phyloP scores from a whole-genome alignment of 1,140 invertebrate species.

The Bradysia coprophila region DNA sequence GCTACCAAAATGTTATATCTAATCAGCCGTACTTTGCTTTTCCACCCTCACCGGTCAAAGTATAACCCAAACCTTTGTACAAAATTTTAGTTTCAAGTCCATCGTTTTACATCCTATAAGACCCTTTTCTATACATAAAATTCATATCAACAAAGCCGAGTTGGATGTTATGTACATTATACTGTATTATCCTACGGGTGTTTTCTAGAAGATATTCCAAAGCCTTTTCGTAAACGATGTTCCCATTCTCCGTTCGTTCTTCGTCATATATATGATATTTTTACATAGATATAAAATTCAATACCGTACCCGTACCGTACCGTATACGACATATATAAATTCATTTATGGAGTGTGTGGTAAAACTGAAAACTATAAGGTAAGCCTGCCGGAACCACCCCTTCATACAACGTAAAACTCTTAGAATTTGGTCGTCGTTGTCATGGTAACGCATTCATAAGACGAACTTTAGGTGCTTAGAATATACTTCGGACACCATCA shows the following conservation, averaged over 20 bases:
- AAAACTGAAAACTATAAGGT: constrained; percentile 1
- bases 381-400: neutral
- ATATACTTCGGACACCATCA: no score
- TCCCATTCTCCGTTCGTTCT: neutral
- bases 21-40: neutral
- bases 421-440: neutral
- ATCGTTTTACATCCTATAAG: neutral
- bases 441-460: constrained; percentile 1
- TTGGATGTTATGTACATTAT: neutral
- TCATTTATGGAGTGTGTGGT: no score
- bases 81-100: neutral
- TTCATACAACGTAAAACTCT: constrained; percentile 1
- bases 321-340: no score
- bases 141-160: no score
- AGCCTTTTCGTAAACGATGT: neutral
- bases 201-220: neutral
- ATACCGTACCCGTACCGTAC: neutral
- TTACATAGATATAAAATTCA: neutral
- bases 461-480: neutral
- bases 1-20: neutral
- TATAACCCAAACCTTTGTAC: neutral
- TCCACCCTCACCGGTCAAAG: neutral
- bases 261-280: no score
- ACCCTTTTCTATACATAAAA: neutral
- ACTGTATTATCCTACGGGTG: neutral